Evolutionary conservation across 2,797 vertebrate species (phyloP).

Genomic region (Spondyliosoma cantharus): DNA sequence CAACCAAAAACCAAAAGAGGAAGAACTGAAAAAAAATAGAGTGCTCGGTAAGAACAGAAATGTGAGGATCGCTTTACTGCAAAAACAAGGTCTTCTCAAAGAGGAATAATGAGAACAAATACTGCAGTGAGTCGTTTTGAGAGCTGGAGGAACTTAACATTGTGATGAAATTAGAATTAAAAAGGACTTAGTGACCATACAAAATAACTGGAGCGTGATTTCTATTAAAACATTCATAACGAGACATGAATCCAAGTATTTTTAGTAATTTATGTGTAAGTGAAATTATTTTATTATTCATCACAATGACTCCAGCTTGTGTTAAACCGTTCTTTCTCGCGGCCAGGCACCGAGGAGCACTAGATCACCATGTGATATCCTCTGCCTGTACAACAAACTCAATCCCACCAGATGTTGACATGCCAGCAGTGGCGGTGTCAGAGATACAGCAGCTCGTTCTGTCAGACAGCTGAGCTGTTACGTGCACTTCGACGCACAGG

Average conservation of each 20-base stretch:
- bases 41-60: conserved; percentile 7
- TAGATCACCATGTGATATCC: conserved; percentile 9
- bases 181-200: conserved; percentile 6
- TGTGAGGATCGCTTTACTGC: not conserved
- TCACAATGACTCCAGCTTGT: not conserved
- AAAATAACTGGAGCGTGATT: conserved; percentile 43
- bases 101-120: conserved; percentile 3
- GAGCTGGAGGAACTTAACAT: conserved; percentile 18
- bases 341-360: conserved; percentile 8
- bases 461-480: conserved; percentile 34
- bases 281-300: conserved; percentile 12
- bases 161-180: conserved; percentile 28
- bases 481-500: not conserved
- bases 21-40: conserved; percentile 11
- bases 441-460: conserved; percentile 36
- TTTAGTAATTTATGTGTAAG: conserved; percentile 33
- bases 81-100: conserved; percentile 11
- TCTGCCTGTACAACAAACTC: conserved; percentile 22
- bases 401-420: conserved; percentile 48
- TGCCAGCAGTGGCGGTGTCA: conserved; percentile 26
- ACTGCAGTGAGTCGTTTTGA: conserved; percentile 14
- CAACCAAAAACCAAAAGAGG: conserved; percentile 27
- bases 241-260: conserved; percentile 6
- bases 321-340: not conserved
- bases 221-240: conserved; percentile 38